Base-by-base conservation (phyloP, 2,113 vertebrate genomes). In the Osmerus eperlanus region DNA sequence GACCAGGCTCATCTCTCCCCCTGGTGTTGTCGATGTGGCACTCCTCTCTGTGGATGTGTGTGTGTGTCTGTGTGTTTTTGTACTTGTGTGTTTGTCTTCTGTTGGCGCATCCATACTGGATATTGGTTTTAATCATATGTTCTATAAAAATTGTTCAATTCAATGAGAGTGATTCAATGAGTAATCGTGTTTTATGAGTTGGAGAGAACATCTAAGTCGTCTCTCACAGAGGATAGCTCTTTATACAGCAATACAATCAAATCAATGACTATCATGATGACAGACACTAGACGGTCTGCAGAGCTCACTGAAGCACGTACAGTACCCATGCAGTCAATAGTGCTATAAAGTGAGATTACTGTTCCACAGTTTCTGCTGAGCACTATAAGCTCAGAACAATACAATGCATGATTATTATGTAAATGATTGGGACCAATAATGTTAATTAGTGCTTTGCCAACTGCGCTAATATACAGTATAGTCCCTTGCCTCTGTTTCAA, bases 171-270 rank as follows among this genome's bases (percentile, higher is more conserved):
- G 41, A 47, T 47, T 47, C 8, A 47, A 78, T 72, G 78, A 86
- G 68, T 78, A 80, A 83, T 86, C 74, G 66, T 79, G 81, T 69
- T 78, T 64, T 70, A 56, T 9, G 74, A 78, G 54, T 72, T 21
- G 59, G 63, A 77, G 64, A 79, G 84, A 88, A 86, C 84, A 85
- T 78, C 83, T 81, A 80, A 84, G 81, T 25, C 81, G 52, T 83
- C 69, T 78, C 74, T 87, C 54, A 78, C 53, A 81, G 0, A 2
- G 41, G 75, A 82, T 73, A 71, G 63, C 5, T 8, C 41, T 47
- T 47, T 7, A 47, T 47, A 47, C 9, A 11, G 41, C 41, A 47
- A 47, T 47, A 47, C 9, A 2, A 47, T 47, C 41, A 82, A 81
- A 85, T 79, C 74, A 80, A 80, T 84, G 60, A 32, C 61, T 81